Evolutionary conservation across 2,113 vertebrate species (phyloP).

Genomic region (Anser cygnoides): DNA sequence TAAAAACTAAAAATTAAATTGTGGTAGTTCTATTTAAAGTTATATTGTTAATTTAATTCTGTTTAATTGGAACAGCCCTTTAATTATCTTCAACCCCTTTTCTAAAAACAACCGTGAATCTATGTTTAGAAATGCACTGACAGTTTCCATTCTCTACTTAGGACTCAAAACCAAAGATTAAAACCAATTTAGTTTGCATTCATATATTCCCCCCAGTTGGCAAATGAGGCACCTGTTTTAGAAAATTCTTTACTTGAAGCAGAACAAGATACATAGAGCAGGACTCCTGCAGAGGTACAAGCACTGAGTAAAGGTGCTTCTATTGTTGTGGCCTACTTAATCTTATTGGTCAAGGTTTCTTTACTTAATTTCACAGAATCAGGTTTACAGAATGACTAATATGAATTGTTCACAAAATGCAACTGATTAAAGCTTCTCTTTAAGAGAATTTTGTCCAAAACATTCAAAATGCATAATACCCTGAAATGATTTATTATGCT

Average conservation of each 20-base stretch:
- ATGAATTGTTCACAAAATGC: background rate
- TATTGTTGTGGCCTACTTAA: background rate
- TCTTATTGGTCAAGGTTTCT: background rate
- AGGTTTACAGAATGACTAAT: background rate
- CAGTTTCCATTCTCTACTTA: background rate
- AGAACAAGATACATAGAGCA: background rate
- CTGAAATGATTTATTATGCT: background rate
- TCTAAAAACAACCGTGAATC: background rate
- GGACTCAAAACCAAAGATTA: background rate
- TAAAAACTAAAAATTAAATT: background rate
- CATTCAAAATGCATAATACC: background rate
- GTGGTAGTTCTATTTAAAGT: background rate
- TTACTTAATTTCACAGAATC: background rate
- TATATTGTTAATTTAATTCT: background rate
- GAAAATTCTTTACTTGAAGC: background rate
- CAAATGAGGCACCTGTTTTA: background rate
- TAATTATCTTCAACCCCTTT: background rate
- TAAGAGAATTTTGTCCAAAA: background rate
- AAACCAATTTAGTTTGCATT: background rate
- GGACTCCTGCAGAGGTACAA: background rate
- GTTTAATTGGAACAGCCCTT: background rate
- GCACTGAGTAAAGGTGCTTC: background rate
- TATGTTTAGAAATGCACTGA: background rate
- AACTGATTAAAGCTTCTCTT: background rate
- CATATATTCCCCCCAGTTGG: background rate